These are phyloP conservation scores for Myotis lucifugus DNA, from an alignment of 2,113 vertebrate species.

Conservation along the genomic window DNA sequence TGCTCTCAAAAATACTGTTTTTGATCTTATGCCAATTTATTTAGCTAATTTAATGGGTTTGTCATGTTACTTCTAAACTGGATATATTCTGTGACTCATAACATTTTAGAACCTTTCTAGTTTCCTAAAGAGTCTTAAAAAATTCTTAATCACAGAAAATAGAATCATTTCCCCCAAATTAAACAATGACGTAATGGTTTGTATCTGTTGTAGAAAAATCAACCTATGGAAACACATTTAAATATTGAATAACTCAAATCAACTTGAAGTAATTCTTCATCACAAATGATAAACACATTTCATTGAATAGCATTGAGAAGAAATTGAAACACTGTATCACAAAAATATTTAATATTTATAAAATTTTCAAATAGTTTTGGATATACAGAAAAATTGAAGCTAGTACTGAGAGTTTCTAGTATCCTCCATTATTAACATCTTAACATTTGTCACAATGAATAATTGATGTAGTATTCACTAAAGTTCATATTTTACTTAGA, in stretches of 20 bases:
- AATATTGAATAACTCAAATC: not conserved
- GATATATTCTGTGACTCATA: constrained; percentile 36
- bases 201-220: constrained; percentile 23
- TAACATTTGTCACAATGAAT: not conserved
- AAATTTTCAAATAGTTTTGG: not conserved
- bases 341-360: not conserved
- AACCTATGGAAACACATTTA: not conserved
- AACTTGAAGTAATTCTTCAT: not conserved
- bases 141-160: not conserved
- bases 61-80: constrained; percentile 43
- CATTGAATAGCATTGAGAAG: not conserved
- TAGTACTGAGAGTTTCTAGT: not conserved
- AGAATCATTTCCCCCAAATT: constrained; percentile 32
- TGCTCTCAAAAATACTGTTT: constrained; percentile 41
- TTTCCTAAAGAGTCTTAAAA: constrained; percentile 52
- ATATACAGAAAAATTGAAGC: not conserved
- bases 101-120: not conserved
- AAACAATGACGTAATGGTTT: constrained; percentile 38
- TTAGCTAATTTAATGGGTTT: constrained; percentile 52
- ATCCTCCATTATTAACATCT: not conserved
- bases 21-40: constrained; percentile 55
- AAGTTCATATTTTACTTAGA: not conserved
- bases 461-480: not conserved
- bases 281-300: constrained; percentile 29
- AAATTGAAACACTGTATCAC: not conserved